Evolutionary conservation across 2,797 vertebrate species (phyloP).

Genomic region (Acrocephalus scirpaceus): DNA sequence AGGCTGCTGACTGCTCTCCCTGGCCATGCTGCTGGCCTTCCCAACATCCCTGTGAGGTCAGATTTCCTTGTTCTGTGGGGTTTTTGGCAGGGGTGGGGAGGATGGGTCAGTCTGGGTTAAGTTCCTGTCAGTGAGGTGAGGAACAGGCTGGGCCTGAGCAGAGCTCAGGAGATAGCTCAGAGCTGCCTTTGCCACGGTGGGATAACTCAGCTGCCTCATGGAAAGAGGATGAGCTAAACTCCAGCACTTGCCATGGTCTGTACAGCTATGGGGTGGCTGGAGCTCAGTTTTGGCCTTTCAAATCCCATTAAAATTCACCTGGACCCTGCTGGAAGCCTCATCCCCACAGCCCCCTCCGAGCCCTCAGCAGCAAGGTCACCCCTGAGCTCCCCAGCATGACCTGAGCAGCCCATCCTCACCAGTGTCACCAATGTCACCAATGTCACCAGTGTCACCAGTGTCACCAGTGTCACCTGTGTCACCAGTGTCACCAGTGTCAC

Average conservation of each 20-base stretch:
- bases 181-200: neutral
- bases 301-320: neutral
- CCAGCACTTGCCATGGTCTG: neutral
- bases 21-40: neutral
- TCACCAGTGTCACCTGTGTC: no score
- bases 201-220: neutral
- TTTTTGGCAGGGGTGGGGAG: neutral
- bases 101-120: neutral
- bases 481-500: no score
- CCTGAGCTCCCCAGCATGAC: no score
- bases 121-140: neutral
- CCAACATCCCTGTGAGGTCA: neutral
- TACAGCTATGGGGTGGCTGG: neutral
- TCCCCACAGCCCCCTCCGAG: fast-evolving
- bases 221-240: neutral
- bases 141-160: neutral
- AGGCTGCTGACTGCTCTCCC: neutral
- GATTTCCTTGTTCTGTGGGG: neutral
- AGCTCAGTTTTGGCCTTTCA: neutral
- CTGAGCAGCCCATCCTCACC: no score
- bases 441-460: no score
- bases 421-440: no score
- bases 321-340: neutral
- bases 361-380: neutral
- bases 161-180: neutral